Conservation (phyloP, 1,140 invertebrate species). For the Ostrea denselamellosa region DNA sequence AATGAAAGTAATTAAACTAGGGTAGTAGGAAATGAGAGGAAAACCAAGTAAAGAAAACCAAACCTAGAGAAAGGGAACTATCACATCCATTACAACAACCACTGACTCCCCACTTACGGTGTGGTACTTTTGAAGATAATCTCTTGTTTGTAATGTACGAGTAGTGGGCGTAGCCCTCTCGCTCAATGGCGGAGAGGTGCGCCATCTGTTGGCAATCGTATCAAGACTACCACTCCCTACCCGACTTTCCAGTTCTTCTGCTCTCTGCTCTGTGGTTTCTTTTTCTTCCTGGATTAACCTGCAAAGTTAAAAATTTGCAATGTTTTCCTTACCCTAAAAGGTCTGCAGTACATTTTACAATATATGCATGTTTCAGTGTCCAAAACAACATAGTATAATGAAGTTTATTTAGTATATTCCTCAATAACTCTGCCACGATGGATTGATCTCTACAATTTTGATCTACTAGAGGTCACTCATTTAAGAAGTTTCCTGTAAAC, state of each 20-base stretch:
- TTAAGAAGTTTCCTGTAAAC: no score
- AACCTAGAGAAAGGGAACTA: slow-evolving; percentile 34
- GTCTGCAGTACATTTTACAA: background rate
- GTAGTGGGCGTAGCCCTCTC: slow-evolving; percentile 87
- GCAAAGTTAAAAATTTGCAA: slow-evolving; percentile 36
- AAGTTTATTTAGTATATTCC: background rate
- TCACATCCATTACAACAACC: background rate
- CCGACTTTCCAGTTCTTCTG: slow-evolving; percentile 97
- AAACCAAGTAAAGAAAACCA: background rate
- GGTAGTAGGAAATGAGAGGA: background rate
- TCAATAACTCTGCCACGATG: no score
- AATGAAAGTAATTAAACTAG: background rate
- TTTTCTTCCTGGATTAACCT: slow-evolving; percentile 98
- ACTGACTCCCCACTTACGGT: slow-evolving; percentile 82
- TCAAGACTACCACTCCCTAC: slow-evolving; percentile 87
- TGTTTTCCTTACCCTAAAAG: background rate
- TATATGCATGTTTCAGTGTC: background rate
- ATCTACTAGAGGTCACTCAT: no score
- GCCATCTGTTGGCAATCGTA: slow-evolving; percentile 73
- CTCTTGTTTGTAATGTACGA: slow-evolving; percentile 81
- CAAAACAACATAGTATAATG: slow-evolving; percentile 39
- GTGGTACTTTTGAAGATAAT: slow-evolving; percentile 89
- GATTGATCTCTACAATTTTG: no score
- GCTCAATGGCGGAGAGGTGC: slow-evolving; percentile 86
- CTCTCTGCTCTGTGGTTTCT: slow-evolving; percentile 94